Percentiles rank a stretch among this genome's conserved stretches.
Evolutionary conservation across 2,797 vertebrate genomes (phyloP).

Genomic region (Scomberomorus guttatus): DNA sequence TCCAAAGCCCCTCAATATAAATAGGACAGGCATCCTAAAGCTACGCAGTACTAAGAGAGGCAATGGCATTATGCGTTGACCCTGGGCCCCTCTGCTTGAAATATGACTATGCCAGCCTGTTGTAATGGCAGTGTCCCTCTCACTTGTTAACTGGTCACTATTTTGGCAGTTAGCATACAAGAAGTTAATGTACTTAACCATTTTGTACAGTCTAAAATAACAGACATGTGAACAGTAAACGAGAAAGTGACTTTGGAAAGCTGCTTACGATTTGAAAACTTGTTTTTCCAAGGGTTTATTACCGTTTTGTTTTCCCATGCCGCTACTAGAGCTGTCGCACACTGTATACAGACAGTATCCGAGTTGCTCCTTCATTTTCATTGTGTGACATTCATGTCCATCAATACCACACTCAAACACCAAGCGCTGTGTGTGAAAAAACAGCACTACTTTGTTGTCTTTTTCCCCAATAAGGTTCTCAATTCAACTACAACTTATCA

Average conservation of each 20-base stretch:
- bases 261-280: background rate
- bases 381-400: background rate
- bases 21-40: conserved; percentile 86
- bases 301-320: background rate
- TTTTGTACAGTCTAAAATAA: conserved; percentile 9
- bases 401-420: conserved; percentile 1
- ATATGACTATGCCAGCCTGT: conserved; percentile 67
- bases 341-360: background rate
- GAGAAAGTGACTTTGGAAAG: conserved; percentile 11
- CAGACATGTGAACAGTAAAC: background rate
- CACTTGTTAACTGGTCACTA: conserved; percentile 42
- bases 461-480: background rate
- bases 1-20: conserved; percentile 87
- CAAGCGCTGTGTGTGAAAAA: background rate
- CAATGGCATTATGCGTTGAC: conserved; percentile 76
- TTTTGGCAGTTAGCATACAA: conserved; percentile 24
- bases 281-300: background rate
- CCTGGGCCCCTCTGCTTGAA: conserved; percentile 71
- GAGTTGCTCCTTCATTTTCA: background rate
- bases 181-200: conserved; percentile 17
- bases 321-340: background rate
- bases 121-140: conserved; percentile 55
- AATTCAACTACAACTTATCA: background rate
- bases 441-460: background rate
- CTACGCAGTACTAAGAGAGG: conserved; percentile 75